phyloP scores from a whole-genome alignment of 2,113 vertebrate genomes.

The Tursiops truncatus region DNA sequence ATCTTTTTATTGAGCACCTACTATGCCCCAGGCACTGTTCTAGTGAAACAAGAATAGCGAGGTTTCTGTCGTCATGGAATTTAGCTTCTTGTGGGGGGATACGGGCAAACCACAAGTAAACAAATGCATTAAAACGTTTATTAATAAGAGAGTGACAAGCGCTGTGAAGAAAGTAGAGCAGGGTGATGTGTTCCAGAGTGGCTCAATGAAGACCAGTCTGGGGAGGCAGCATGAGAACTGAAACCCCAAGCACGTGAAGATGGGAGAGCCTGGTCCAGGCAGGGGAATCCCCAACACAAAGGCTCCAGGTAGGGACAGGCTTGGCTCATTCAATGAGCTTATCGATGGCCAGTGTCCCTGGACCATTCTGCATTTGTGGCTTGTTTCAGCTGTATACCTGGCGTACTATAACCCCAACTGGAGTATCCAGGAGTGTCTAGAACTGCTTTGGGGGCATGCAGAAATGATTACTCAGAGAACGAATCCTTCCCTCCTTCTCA shows the following conservation, averaged over 20 bases:
- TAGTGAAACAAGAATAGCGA: background rate
- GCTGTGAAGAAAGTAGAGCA: background rate
- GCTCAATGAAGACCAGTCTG: background rate
- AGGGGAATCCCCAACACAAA: background rate
- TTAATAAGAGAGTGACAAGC: background rate
- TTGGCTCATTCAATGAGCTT: background rate
- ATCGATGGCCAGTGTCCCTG: background rate
- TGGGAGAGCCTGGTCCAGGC: background rate
- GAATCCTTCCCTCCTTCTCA: background rate
- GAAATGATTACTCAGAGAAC: background rate
- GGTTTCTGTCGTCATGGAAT: background rate
- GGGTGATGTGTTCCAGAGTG: background rate
- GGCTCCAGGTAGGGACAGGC: accelerated
- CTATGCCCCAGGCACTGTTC: background rate
- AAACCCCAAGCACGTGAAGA: background rate
- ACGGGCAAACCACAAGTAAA: background rate
- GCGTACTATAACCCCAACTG: background rate
- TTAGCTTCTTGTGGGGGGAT: background rate
- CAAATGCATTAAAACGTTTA: background rate
- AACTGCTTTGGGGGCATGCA: background rate
- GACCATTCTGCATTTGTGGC: background rate
- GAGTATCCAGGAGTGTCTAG: background rate
- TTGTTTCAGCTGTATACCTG: background rate
- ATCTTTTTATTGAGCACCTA: background rate
- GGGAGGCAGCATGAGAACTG: background rate